Evolutionary conservation across 2,888 invertebrate species (phyloP), one percentile per base, ranked within the genome.

Genomic region (Ferdinandea cuprea): DNA sequence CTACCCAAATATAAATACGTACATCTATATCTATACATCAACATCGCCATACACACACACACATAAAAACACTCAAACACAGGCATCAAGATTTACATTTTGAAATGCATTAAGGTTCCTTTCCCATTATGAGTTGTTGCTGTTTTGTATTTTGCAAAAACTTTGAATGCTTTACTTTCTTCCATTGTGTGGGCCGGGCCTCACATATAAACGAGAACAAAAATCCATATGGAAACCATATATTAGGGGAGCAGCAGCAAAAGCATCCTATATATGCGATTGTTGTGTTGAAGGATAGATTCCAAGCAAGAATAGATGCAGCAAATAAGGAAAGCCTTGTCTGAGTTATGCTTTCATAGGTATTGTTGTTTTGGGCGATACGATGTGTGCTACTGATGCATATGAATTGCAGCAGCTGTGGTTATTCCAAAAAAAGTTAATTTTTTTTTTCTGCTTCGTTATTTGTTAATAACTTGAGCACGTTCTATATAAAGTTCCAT

Each of bases 41-140:
- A n/a, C n/a, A n/a, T n/a, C n/a, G n/a, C n/a, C n/a, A n/a, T n/a
- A n/a, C n/a, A n/a, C n/a, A n/a, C n/a, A n/a, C n/a, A n/a, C n/a
- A n/a, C n/a, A n/a, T n/a, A 4, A 9, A 44, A 4, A n/a, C 21
- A 28, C 7, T 50, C 30, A 3, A 19, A 1, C n/a, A 8, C 15
- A 21, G 19, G 56, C 15, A 35, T 42, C 15, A 42, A 56, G 35
- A 25, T 46, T 50, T 40, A 44, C 74, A 58, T 74, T 80, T 80
- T 40, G 35, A 74, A 56, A 74, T 80, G 74, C 80, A 80, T 80
- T 74, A 80, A 28, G 58, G 73, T 48, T 56, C 68, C 61, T 61
- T 54, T 40, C 21, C 46, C 28, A 59, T 73, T 73, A 28, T 46
- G 46, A 48, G 61, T 56, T 80, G 80, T 42, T 58, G 52, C n/a